Conservation (phyloP, 2,888 invertebrate species). For the Oxystoma pomonae region DNA sequence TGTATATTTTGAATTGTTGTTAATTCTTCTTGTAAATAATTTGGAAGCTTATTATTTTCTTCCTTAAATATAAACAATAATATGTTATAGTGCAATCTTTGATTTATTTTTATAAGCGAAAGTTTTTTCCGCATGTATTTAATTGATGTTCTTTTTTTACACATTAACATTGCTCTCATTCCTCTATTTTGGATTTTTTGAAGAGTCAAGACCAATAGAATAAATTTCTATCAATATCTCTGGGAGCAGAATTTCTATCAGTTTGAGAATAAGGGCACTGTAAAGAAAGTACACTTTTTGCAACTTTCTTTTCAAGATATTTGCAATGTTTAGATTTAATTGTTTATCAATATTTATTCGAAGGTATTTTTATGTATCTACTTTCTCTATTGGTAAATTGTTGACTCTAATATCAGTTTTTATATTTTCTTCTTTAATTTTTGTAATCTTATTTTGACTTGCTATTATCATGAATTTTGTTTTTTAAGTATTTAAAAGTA, state of each 20-base stretch:
- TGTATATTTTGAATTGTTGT: not conserved
- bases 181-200: too few relatives aligned
- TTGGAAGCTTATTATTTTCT: not conserved
- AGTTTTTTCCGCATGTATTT: too few relatives aligned
- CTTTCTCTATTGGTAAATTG: not conserved
- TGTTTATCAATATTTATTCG: too few relatives aligned
- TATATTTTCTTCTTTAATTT: not conserved
- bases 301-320: too few relatives aligned
- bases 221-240: too few relatives aligned
- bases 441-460: not conserved
- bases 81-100: not conserved
- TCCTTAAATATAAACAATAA: not conserved
- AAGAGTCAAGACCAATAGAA: too few relatives aligned
- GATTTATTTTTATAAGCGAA: too few relatives aligned
- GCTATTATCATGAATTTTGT: not conserved
- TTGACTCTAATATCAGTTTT: not conserved
- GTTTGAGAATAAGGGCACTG: too few relatives aligned
- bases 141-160: not conserved
- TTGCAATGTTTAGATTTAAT: too few relatives aligned
- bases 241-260: too few relatives aligned
- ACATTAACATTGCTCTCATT: not conserved
- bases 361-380: not conserved
- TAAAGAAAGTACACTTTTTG: too few relatives aligned
- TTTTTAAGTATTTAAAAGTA: not conserved
- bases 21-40: not conserved